These are phyloP conservation scores for Bubo scandiacus DNA, from an alignment of 2,113 vertebrate genomes.

Conservation along the genomic window DNA sequence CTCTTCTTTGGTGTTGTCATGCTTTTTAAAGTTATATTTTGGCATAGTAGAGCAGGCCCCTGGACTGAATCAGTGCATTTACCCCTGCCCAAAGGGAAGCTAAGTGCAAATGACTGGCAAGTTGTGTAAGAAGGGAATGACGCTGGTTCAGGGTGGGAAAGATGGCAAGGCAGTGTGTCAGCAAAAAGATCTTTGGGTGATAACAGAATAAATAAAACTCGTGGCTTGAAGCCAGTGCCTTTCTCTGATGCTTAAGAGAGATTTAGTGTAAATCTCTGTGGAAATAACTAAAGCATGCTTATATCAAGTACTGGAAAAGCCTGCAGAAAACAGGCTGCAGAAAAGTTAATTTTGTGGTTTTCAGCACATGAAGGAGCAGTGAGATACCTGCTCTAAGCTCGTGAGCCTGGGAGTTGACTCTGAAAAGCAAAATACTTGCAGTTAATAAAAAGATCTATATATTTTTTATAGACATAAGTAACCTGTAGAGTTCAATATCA, in stretches of 20 bases:
- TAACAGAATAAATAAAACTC: conserved; percentile 10
- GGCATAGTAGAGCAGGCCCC: not conserved
- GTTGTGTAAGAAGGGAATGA: not conserved
- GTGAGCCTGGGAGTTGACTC: not conserved
- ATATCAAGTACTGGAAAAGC: not conserved
- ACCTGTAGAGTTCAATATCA: not conserved
- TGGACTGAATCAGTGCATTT: not conserved
- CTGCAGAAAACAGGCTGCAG: not conserved
- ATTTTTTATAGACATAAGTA: not conserved
- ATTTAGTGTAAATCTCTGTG: conserved; percentile 16
- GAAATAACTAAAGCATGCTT: conserved; percentile 17
- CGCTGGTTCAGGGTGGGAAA: not conserved
- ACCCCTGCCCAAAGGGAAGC: not conserved
- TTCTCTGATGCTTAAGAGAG: not conserved
- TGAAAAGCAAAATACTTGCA: not conserved
- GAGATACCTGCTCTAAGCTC: not conserved
- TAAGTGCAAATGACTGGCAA: not conserved
- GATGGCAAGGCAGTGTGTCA: conserved; percentile 1
- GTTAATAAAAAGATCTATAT: not conserved
- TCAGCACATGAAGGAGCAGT: not conserved
- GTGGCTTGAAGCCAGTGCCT: not conserved
- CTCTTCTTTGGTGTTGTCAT: not conserved
- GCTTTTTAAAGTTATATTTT: not conserved
- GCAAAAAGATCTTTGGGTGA: conserved; percentile 14
- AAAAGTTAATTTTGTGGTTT: not conserved